Evolutionary conservation across 2,113 vertebrate species (phyloP).

Genomic region (Dicerorhinus sumatrensis): DNA sequence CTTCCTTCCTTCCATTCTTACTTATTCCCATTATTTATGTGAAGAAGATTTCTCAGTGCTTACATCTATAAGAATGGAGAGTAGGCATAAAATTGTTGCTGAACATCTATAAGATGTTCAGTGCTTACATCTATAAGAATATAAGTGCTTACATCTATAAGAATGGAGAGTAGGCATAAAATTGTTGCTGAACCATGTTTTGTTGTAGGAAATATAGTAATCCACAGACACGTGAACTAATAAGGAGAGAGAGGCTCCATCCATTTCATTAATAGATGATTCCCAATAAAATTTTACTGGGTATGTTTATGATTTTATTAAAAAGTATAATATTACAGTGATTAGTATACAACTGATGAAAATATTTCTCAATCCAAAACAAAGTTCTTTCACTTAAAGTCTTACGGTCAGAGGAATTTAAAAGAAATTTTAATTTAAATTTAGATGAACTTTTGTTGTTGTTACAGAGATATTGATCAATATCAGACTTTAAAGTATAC

Average conservation of each 20-base stretch:
- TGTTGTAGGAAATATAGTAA: slow-evolving; percentile 26
- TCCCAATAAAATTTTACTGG: slow-evolving; percentile 1
- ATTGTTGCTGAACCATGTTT: slow-evolving; percentile 19
- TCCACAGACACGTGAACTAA: not conserved
- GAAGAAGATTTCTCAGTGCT: slow-evolving; percentile 18
- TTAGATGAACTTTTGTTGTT: slow-evolving; percentile 6
- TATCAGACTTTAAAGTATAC: slow-evolving; percentile 11
- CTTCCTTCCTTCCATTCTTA: not conserved
- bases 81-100: not conserved
- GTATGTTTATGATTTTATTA: slow-evolving; percentile 6
- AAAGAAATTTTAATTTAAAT: slow-evolving; percentile 21
- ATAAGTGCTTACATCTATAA: not conserved
- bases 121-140: slow-evolving; percentile 4
- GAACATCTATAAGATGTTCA: no score
- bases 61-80: slow-evolving; percentile 11
- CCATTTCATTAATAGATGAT: not conserved
- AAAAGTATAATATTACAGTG: not conserved
- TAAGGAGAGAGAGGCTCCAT: not conserved
- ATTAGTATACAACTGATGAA: not conserved
- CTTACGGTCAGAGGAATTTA: slow-evolving; percentile 34
- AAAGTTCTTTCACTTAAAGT: not conserved
- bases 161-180: not conserved
- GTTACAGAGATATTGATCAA: slow-evolving; percentile 9
- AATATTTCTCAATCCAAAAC: slow-evolving; percentile 13
- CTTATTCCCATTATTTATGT: slow-evolving; percentile 25